A percentile compares a stretch with the other conserved stretches of the same genome.
These are phyloP conservation scores for Drosophila incognita DNA, from an alignment of 2,888 invertebrate species.

Conservation along the genomic window DNA sequence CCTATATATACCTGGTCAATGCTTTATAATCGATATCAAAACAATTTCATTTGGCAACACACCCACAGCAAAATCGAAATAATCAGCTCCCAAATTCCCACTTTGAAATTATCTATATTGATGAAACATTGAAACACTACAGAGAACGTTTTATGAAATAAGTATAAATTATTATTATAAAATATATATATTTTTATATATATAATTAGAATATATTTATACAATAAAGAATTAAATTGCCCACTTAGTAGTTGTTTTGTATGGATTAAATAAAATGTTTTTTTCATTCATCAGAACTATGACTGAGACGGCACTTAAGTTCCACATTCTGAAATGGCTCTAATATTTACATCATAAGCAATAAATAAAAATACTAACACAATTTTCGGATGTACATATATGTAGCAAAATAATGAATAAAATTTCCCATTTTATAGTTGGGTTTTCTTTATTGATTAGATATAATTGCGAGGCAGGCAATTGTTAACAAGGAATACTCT, in stretches of 20 bases:
- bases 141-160: not conserved
- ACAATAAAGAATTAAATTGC: constrained; percentile 4
- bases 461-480: constrained; percentile 6
- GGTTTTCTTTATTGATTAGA: constrained; percentile 34
- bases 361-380: not conserved
- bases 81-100: constrained; percentile 52
- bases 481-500: not conserved
- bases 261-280: constrained; percentile 42
- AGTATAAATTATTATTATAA: too few species aligned
- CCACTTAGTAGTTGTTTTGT: not conserved
- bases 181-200: not conserved
- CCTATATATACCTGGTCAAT: constrained; percentile 22
- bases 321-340: not conserved
- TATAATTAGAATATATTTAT: constrained; percentile 11
- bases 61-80: constrained; percentile 61
- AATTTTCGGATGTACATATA: not conserved
- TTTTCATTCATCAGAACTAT: constrained; percentile 4
- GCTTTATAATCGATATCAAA: constrained; percentile 32
- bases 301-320: constrained; percentile 23
- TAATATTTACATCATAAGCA: not conserved
- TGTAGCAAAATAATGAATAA: not conserved
- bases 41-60: constrained; percentile 63
- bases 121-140: not conserved
- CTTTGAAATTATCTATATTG: not conserved
- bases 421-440: constrained; percentile 8